Evolutionary conservation across 2,797 vertebrate species (phyloP).

Genomic region (Micromesistius poutassou): DNA sequence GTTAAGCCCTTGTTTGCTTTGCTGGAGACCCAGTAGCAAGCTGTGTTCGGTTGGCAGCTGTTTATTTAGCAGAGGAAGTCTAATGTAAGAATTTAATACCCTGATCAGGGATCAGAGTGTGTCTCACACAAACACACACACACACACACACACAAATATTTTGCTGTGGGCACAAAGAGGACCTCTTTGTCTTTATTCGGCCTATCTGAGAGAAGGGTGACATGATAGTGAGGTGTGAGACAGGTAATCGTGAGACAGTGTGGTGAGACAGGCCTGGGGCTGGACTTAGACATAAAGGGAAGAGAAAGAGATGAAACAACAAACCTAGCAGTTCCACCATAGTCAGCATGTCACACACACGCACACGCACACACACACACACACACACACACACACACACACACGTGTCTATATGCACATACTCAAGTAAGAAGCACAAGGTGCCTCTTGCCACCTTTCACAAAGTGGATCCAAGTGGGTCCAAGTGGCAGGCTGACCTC

Average conservation of each 20-base stretch:
- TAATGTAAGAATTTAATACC: too few species aligned
- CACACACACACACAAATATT: too few species aligned
- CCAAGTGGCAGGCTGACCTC: too few species aligned
- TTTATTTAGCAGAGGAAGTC: too few species aligned
- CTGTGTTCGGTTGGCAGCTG: too few species aligned
- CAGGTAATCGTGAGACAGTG: background rate
- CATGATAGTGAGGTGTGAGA: too few species aligned
- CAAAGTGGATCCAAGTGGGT: too few species aligned
- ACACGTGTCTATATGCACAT: background rate
- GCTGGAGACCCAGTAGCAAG: too few species aligned
- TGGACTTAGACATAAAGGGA: background rate
- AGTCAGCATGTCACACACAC: background rate
- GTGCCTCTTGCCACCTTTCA: too few species aligned
- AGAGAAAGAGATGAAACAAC: background rate
- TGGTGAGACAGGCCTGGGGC: background rate
- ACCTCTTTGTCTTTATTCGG: background rate
- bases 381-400: background rate
- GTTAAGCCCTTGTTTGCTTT: too few species aligned
- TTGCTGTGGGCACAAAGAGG: background rate
- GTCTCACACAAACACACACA: constrained; percentile 1
- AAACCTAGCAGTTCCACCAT: background rate
- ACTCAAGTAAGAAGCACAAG: background rate
- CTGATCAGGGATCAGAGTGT: too few species aligned
- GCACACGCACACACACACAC: background rate
- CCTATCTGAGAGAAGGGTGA: too few species aligned